phyloP scores from a whole-genome alignment of 23 tunicate genomes.

The Trididemnum miniatum region DNA sequence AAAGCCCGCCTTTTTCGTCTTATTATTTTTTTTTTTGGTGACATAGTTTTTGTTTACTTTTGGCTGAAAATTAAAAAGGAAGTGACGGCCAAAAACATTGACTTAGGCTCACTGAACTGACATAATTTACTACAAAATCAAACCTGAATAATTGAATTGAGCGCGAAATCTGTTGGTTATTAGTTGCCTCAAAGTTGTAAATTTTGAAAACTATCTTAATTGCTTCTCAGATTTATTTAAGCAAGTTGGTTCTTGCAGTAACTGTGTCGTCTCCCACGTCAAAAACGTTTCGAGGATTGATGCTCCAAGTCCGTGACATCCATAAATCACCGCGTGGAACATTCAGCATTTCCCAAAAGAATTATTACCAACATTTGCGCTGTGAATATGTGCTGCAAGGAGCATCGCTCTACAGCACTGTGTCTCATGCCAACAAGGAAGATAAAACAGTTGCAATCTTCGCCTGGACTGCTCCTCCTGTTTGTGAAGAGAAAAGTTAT shows the following conservation, averaged over 20 bases:
- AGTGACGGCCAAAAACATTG: no score
- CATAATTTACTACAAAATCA: no score
- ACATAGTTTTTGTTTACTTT: no score
- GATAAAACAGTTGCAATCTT: not conserved
- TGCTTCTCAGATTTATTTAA: no score
- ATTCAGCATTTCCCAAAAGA: not conserved
- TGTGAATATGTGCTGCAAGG: not conserved
- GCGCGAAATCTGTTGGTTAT: no score
- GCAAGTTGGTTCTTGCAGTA: not conserved
- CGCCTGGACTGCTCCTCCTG: constrained; percentile 1
- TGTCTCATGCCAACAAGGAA: not conserved
- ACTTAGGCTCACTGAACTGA: no score
- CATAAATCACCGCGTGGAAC: not conserved
- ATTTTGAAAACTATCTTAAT: no score
- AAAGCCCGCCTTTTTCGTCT: no score
- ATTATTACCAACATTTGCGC: not conserved
- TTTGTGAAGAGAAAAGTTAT: not conserved
- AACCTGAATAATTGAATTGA: no score
- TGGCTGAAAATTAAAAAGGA: no score
- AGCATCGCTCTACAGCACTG: not conserved
- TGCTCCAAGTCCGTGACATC: not conserved
- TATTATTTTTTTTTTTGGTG: no score
- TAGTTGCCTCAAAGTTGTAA: no score
- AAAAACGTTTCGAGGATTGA: not conserved
- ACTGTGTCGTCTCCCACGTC: not conserved